These are phyloP conservation scores for Proteles cristata DNA, from an alignment of 2,113 vertebrate genomes.

Conservation along the genomic window DNA sequence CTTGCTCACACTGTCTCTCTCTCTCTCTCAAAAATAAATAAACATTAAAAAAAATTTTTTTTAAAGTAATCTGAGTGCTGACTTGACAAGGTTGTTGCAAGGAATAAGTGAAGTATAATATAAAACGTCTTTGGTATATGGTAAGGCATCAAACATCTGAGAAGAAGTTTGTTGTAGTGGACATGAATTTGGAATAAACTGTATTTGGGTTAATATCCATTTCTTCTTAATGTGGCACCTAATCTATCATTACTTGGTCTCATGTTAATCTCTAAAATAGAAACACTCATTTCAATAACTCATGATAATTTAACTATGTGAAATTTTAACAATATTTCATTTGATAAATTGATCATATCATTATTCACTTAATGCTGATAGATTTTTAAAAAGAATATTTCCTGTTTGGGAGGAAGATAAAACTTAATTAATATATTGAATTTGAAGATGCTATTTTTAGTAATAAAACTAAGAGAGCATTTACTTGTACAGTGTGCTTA, in stretches of 20 bases:
- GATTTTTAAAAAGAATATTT: background rate
- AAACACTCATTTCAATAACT: background rate
- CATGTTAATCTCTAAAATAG: background rate
- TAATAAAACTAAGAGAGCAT: background rate
- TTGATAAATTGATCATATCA: background rate
- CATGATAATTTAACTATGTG: background rate
- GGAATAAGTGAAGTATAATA: slow-evolving; percentile 1
- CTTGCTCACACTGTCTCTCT: no score
- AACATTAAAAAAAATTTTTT: no score
- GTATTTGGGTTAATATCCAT: background rate
- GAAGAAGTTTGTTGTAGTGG: background rate
- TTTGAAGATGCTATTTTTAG: background rate
- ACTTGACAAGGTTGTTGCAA: background rate
- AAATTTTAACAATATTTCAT: slow-evolving; percentile 26
- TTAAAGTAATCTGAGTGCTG: background rate
- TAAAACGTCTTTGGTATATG: background rate
- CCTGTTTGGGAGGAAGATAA: background rate
- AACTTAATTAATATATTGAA: background rate
- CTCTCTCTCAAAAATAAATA: no score
- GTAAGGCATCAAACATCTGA: background rate
- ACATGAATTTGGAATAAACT: background rate
- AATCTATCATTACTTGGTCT: background rate
- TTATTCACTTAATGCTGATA: background rate
- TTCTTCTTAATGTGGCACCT: background rate
- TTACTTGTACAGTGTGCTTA: background rate